phyloP scores from a whole-genome alignment of 2,113 vertebrate species.

The Poeciliopsis occidentalis region DNA sequence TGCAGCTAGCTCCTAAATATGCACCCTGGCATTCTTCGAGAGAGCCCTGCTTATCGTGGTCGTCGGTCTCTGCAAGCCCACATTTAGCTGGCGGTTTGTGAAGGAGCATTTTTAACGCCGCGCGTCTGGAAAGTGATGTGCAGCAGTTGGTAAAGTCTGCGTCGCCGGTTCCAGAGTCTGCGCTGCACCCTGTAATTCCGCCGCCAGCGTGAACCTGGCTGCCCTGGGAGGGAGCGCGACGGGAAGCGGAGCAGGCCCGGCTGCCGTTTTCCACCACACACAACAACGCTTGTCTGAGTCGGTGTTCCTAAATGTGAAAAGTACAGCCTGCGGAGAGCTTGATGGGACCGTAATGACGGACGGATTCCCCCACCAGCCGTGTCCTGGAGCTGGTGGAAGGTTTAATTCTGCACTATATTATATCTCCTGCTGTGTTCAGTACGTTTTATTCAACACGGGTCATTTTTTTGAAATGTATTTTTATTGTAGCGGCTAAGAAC shows the following conservation, averaged over 20 bases:
- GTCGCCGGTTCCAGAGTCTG: slow-evolving; percentile 56
- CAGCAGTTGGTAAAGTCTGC: slow-evolving; percentile 43
- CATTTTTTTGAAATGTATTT: too few species aligned
- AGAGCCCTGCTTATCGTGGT: slow-evolving; percentile 1
- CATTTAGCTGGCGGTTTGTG: slow-evolving; percentile 39
- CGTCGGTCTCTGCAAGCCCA: neutral
- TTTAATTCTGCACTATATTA: neutral
- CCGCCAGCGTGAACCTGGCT: slow-evolving; percentile 48
- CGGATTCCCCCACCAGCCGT: neutral
- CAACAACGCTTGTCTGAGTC: slow-evolving; percentile 19
- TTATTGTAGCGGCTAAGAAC: too few species aligned
- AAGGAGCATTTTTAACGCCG: slow-evolving; percentile 39
- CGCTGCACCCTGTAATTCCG: slow-evolving; percentile 71
- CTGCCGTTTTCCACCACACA: slow-evolving; percentile 20
- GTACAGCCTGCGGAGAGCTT: neutral
- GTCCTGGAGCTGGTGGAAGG: neutral
- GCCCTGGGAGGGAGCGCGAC: slow-evolving; percentile 52
- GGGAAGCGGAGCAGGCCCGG: slow-evolving; percentile 34
- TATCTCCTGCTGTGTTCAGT: neutral
- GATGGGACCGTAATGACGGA: neutral
- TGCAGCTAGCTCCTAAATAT: neutral
- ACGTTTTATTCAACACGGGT: neutral
- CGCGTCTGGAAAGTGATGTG: slow-evolving; percentile 47
- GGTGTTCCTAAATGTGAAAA: slow-evolving; percentile 24
- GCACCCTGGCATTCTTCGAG: neutral